Evolutionary conservation across 2,888 invertebrate genomes (phyloP).

Genomic region (Electrophaes corylata): DNA sequence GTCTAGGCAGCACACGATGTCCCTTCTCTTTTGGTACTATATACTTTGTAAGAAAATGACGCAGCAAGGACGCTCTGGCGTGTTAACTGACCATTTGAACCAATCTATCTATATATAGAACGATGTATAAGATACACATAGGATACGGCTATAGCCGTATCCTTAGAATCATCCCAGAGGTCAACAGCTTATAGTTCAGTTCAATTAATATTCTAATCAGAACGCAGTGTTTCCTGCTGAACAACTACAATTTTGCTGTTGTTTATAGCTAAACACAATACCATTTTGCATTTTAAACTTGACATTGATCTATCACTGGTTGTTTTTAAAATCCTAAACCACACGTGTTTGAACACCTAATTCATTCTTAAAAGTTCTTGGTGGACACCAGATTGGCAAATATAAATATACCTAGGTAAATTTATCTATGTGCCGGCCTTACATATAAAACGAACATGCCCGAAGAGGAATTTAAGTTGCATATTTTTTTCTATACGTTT

Average conservation of each 20-base stretch:
- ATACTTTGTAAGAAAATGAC: background rate
- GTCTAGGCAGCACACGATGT: background rate
- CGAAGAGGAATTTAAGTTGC: no score
- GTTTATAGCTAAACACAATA: constrained; percentile 23
- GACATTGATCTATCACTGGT: constrained; percentile 8
- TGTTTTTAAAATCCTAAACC: background rate
- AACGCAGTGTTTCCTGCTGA: constrained; percentile 44
- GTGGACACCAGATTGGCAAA: no score
- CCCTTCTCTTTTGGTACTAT: background rate
- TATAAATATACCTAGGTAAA: no score
- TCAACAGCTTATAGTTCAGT: constrained; percentile 36
- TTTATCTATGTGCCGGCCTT: no score
- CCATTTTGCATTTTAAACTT: constrained; percentile 23
- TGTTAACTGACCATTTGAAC: constrained; percentile 17
- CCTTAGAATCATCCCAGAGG: constrained; percentile 46
- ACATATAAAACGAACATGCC: no score
- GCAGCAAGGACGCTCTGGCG: constrained; percentile 10
- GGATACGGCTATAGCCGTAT: constrained; percentile 22
- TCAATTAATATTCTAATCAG: constrained; percentile 51
- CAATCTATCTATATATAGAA: background rate
- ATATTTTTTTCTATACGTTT: no score
- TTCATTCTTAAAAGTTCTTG: background rate
- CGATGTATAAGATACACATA: no score
- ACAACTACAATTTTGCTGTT: constrained; percentile 28
- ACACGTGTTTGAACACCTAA: background rate